Percentiles rank a stretch among this genome's conserved stretches.
phyloP scores from a whole-genome alignment of 2,888 invertebrate genomes.

The Apotomis betuletana region DNA sequence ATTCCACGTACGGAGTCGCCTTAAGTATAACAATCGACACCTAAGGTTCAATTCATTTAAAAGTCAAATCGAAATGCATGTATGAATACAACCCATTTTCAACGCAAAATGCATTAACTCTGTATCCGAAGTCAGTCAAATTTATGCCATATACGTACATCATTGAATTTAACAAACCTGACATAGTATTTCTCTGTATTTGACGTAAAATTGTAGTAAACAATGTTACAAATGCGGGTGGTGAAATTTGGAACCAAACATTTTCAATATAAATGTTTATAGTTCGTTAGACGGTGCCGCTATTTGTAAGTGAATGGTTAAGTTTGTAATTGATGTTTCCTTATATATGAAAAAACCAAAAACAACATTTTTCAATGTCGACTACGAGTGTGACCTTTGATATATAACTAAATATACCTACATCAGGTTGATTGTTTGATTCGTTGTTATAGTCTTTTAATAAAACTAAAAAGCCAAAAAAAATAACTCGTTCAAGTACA shows the following conservation, averaged over 20 bases:
- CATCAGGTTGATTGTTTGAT: neutral
- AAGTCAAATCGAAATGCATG: neutral
- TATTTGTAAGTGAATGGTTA: neutral
- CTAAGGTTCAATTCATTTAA: neutral
- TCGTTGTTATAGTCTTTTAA: too few species aligned
- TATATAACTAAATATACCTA: neutral
- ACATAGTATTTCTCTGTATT: too few species aligned
- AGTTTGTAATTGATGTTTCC: neutral
- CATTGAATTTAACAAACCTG: neutral
- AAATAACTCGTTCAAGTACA: too few species aligned
- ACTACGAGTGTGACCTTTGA: neutral
- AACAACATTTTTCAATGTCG: too few species aligned
- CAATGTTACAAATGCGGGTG: neutral
- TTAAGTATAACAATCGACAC: neutral
- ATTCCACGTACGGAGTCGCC: too few species aligned
- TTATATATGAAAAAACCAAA: too few species aligned
- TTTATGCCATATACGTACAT: neutral
- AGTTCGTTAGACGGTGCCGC: neutral
- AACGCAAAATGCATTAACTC: neutral
- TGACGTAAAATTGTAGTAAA: too few species aligned
- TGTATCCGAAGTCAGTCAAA: neutral
- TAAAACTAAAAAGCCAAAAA: too few species aligned
- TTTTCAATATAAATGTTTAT: neutral
- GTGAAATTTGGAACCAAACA: neutral
- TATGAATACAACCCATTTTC: neutral